These are phyloP conservation scores for Melanotaenia parkinsoni DNA, from an alignment of 2,797 vertebrate species.

Conservation along the genomic window DNA sequence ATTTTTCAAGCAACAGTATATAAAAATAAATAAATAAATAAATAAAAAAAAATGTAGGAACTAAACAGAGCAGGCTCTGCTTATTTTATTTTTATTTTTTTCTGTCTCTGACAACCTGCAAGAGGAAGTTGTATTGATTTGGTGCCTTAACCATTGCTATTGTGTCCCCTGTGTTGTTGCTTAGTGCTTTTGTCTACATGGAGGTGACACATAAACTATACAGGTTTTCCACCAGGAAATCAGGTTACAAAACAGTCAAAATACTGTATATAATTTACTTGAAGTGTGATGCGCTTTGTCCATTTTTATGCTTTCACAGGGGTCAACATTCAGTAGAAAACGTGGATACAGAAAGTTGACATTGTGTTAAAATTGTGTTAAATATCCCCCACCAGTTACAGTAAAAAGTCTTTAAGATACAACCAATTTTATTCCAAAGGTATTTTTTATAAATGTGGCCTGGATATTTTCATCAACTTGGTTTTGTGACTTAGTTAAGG, in stretches of 20 bases:
- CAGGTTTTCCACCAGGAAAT: constrained; percentile 37
- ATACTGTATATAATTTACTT: constrained; percentile 5
- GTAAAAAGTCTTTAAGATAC: neutral
- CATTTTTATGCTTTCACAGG: neutral
- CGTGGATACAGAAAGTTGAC: constrained; percentile 8
- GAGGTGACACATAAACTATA: constrained; percentile 28
- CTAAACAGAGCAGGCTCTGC: constrained; percentile 29
- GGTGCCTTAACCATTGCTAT: constrained; percentile 38
- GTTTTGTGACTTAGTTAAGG: neutral
- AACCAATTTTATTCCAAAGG: neutral
- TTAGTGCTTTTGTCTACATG: constrained; percentile 39
- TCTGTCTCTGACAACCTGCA: constrained; percentile 40
- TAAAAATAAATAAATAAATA: too few relatives aligned
- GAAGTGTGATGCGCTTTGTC: neutral
- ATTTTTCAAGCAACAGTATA: constrained; percentile 26
- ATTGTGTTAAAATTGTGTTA: neutral
- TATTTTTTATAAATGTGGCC: neutral
- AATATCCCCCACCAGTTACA: neutral
- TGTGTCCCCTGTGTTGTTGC: constrained; percentile 46
- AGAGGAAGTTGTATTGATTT: constrained; percentile 43
- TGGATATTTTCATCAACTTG: neutral
- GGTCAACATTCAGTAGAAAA: neutral
- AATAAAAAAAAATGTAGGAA: neutral
- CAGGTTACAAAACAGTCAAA: constrained; percentile 35
- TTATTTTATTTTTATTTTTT: constrained; percentile 27